These are phyloP conservation scores for Acholoe squamosa DNA, from an alignment of 2,888 invertebrate genomes.

Conservation along the genomic window DNA sequence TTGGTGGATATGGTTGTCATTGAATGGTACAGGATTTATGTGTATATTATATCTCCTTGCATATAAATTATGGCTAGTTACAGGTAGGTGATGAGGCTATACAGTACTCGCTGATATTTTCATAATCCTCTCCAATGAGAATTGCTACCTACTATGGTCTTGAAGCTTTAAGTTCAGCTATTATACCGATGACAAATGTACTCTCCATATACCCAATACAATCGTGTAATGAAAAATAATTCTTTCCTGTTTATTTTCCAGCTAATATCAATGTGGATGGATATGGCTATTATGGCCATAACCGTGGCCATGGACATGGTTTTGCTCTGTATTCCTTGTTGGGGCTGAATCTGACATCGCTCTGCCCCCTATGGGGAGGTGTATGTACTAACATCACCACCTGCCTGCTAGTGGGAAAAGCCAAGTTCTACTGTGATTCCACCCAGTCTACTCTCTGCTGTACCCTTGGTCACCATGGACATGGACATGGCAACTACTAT, in stretches of 20 bases:
- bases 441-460: not conserved
- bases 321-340: constrained; percentile 17
- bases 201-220: too few relatives aligned
- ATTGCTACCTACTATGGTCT: too few relatives aligned
- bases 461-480: constrained; percentile 41
- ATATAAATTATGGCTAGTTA: too few relatives aligned
- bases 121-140: too few relatives aligned
- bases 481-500: constrained; percentile 53
- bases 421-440: constrained; percentile 50
- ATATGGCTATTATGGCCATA: not conserved
- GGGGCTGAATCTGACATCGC: constrained; percentile 37
- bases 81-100: too few relatives aligned
- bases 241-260: not conserved
- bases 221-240: not conserved
- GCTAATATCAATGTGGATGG: constrained; percentile 39
- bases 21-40: too few relatives aligned
- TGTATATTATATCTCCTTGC: too few relatives aligned
- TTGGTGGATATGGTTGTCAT: too few relatives aligned
- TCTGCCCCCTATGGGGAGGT: constrained; percentile 51
- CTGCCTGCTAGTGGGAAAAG: constrained; percentile 39
- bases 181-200: too few relatives aligned
- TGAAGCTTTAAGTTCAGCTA: too few relatives aligned
- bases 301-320: not conserved
- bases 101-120: too few relatives aligned
- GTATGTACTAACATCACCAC: constrained; percentile 40